Percentiles rank a stretch among this genome's conserved stretches.
phyloP scores from a whole-genome alignment of 2,113 vertebrate genomes.

The Micromys minutus region DNA sequence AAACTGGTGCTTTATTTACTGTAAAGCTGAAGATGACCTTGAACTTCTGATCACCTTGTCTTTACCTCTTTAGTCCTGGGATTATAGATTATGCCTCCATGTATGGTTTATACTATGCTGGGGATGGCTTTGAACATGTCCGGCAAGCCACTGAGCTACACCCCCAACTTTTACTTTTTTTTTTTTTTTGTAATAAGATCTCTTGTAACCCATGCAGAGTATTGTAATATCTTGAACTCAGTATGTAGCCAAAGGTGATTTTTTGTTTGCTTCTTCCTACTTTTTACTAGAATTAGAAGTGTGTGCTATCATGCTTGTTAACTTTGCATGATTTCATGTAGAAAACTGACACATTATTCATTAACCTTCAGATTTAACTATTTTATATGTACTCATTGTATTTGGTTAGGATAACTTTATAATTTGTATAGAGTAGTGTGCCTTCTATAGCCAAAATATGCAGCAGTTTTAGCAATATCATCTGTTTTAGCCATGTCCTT shows the following conservation, averaged over 20 bases:
- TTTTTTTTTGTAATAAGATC: neutral
- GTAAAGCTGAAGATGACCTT: neutral
- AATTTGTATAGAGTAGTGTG: neutral
- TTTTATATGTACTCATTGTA: neutral
- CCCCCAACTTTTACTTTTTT: neutral
- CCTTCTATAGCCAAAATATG: neutral
- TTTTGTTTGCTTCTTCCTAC: neutral
- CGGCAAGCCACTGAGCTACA: neutral
- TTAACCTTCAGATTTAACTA: neutral
- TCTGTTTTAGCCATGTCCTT: neutral
- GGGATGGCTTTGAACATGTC: neutral
- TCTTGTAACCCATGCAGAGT: neutral
- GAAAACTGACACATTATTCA: neutral
- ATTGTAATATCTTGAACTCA: neutral
- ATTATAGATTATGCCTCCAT: neutral
- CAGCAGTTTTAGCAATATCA: neutral
- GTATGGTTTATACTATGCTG: neutral
- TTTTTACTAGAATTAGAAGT: neutral
- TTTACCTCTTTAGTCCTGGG: neutral
- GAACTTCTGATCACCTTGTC: neutral
- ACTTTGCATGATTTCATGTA: constrained; percentile 24
- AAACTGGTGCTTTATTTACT: neutral
- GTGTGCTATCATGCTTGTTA: neutral
- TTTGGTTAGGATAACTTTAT: neutral
- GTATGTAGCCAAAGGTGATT: neutral